Evolutionary conservation across 1,140 invertebrate genomes (phyloP).

Genomic region (Cheumatopsyche charites): DNA sequence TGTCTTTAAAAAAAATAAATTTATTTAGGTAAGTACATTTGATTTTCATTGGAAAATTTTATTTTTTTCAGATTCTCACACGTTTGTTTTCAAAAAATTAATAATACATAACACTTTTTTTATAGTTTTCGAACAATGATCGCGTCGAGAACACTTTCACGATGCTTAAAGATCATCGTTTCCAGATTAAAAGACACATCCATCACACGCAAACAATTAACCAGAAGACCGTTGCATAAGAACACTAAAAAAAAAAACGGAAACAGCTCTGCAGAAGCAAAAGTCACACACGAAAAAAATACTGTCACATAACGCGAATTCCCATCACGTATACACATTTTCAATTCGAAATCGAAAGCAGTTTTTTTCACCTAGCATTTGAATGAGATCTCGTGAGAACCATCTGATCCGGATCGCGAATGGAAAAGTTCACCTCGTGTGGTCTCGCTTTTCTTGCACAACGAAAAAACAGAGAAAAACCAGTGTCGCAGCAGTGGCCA

Average conservation of each 20-base stretch:
- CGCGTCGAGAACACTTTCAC: no score
- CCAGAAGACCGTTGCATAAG: no score
- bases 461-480: conserved; percentile 20
- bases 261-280: no score
- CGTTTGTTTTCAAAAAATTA: neutral
- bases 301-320: no score
- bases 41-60: no score
- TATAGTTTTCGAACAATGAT: neutral
- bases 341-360: no score
- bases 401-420: conserved; percentile 22
- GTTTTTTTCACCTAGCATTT: neutral
- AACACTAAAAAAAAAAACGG: no score
- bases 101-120: neutral
- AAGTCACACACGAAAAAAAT: no score
- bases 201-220: no score
- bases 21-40: conserved; percentile 29
- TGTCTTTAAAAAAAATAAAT: conserved; percentile 24
- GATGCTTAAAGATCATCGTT: no score
- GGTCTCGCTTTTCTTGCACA: conserved; percentile 23
- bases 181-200: no score
- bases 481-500: conserved; percentile 11
- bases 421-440: conserved; percentile 31
- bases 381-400: conserved; percentile 38
- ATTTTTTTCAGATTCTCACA: conserved; percentile 19
- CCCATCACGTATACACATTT: no score